These are phyloP conservation scores for Coranthus polyacanthus DNA, from an alignment of 2,797 vertebrate genomes.

Conservation along the genomic window DNA sequence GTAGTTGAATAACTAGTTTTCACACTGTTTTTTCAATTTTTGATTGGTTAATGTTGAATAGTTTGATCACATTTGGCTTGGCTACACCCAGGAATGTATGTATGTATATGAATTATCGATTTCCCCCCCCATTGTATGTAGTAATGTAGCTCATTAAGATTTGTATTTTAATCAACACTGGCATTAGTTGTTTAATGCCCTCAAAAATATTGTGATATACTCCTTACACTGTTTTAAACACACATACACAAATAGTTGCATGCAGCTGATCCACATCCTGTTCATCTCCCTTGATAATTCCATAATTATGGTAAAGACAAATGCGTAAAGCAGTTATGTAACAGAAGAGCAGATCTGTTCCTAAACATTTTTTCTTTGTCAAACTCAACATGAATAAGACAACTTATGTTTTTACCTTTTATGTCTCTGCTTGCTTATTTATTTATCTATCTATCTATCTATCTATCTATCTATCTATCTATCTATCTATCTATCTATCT, in stretches of 20 bases:
- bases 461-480: no score
- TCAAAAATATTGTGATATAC: conserved; percentile 15
- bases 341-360: conserved; percentile 43
- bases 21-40: no score
- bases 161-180: no score
- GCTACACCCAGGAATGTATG: no score
- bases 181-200: background rate
- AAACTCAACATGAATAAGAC: conserved; percentile 37
- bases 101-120: no score
- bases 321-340: conserved; percentile 43
- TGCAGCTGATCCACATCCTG: conserved; percentile 53
- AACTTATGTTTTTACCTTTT: conserved; percentile 52
- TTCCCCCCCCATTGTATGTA: no score
- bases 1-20: no score
- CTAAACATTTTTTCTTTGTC: conserved; percentile 46
- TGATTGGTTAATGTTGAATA: no score
- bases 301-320: conserved; percentile 30
- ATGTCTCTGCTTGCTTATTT: conserved; percentile 36
- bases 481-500: no score
- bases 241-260: conserved; percentile 1
- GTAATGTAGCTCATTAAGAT: no score
- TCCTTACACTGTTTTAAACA: conserved; percentile 5
- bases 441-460: no score
- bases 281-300: conserved; percentile 42
- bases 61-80: no score